Conservation (phyloP, 2,888 invertebrate species). For the Arge pagana region DNA sequence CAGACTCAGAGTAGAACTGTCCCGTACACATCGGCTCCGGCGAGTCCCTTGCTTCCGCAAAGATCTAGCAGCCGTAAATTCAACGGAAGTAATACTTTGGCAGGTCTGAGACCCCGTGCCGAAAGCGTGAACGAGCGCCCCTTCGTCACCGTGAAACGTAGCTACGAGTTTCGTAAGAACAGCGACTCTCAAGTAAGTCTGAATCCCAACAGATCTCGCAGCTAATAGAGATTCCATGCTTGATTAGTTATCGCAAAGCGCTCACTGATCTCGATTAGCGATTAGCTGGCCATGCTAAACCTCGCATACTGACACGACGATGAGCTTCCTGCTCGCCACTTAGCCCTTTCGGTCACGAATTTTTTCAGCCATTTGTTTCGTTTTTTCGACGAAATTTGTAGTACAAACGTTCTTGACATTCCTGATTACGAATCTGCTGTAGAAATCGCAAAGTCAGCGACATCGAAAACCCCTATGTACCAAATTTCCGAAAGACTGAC, state of each 20-base stretch:
- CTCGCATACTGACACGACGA: too few relatives aligned
- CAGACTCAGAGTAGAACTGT: conserved; percentile 40
- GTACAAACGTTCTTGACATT: too few relatives aligned
- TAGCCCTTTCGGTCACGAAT: too few relatives aligned
- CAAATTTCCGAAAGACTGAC: too few relatives aligned
- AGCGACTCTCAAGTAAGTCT: conserved; percentile 60
- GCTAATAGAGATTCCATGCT: conserved; percentile 42
- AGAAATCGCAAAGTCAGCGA: too few relatives aligned
- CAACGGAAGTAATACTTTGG: conserved; percentile 51
- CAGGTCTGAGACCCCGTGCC: conserved; percentile 51
- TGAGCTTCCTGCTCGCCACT: too few relatives aligned
- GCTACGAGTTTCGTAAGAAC: conserved; percentile 60
- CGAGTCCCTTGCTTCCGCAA: conserved; percentile 60
- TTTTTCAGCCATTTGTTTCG: too few relatives aligned
- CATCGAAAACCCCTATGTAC: too few relatives aligned
- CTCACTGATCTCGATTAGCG: conserved; percentile 60
- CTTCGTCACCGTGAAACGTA: conserved; percentile 66
- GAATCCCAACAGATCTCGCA: too few relatives aligned
- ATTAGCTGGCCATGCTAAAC: too few relatives aligned
- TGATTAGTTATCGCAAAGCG: conserved; percentile 37
- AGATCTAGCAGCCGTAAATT: conserved; percentile 59
- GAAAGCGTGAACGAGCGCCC: conserved; percentile 65
- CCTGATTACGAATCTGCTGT: too few relatives aligned
- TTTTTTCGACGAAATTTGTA: too few relatives aligned
- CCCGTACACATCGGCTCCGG: conserved; percentile 57